A percentile compares a stretch with the other conserved stretches of the same genome.
These are phyloP conservation scores for Gymnocypris eckloni DNA, from an alignment of 2,797 vertebrate species.

Conservation along the genomic window DNA sequence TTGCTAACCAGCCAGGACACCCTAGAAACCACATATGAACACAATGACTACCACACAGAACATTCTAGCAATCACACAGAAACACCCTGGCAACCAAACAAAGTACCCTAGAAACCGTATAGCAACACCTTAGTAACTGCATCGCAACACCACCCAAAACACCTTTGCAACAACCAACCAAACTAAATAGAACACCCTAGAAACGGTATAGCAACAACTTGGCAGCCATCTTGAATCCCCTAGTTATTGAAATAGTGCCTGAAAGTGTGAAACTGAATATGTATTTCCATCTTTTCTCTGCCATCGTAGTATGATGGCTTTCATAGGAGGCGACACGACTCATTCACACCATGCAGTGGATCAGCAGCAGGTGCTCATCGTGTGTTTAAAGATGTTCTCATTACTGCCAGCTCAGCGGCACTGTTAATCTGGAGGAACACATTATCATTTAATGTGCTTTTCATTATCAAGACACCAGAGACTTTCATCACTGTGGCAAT, in stretches of 20 bases:
- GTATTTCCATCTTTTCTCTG: not conserved
- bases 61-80: not conserved
- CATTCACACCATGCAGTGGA: not conserved
- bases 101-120: not conserved
- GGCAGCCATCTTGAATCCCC: not conserved
- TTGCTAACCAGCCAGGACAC: not conserved
- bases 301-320: not conserved
- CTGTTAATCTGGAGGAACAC: slow-evolving; percentile 29
- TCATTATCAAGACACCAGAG: slow-evolving; percentile 28
- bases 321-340: not conserved
- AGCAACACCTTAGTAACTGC: not conserved
- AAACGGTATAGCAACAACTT: not conserved
- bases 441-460: slow-evolving; percentile 9
- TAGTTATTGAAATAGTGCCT: not conserved
- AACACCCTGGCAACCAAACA: not conserved
- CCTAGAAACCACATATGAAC: not conserved
- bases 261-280: not conserved
- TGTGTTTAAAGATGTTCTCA: not conserved
- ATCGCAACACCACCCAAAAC: not conserved
- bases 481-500: slow-evolving; percentile 4
- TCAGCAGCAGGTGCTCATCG: slow-evolving; percentile 9
- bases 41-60: not conserved
- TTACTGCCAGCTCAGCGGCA: not conserved
- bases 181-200: not conserved
- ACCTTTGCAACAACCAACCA: not conserved